phyloP scores from a whole-genome alignment of 2,888 invertebrate species.

The Julus scanicus region DNA sequence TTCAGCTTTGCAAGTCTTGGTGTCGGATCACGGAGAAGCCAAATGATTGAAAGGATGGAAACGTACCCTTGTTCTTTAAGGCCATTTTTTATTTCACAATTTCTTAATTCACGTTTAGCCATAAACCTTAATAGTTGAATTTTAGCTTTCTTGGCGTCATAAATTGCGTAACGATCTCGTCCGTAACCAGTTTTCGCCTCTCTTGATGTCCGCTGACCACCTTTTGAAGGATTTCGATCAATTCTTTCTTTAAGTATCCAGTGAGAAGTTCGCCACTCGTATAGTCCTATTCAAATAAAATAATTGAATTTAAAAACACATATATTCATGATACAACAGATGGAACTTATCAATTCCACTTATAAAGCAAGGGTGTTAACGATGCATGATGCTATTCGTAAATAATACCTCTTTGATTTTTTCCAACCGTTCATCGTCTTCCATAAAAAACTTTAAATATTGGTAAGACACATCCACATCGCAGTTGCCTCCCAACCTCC shows the following conservation, averaged over 20 bases:
- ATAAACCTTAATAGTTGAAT: slow-evolving; percentile 59
- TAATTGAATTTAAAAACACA: too few relatives aligned
- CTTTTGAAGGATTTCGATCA: slow-evolving; percentile 83
- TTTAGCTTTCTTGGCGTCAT: slow-evolving; percentile 81
- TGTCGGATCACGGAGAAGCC: too few relatives aligned
- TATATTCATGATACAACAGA: too few relatives aligned
- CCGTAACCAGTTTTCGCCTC: slow-evolving; percentile 81
- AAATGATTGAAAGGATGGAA: too few relatives aligned
- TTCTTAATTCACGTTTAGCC: too few relatives aligned
- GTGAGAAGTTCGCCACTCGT: slow-evolving; percentile 89
- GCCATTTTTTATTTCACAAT: too few relatives aligned
- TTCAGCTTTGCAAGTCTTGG: too few relatives aligned
- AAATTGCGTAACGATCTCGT: slow-evolving; percentile 83
- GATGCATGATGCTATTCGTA: slow-evolving; percentile 52
- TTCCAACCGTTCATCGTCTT: slow-evolving; percentile 88
- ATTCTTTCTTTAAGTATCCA: slow-evolving; percentile 91
- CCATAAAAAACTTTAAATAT: slow-evolving; percentile 92
- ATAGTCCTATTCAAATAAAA: slow-evolving; percentile 73
- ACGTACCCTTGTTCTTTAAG: too few relatives aligned
- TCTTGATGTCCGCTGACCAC: slow-evolving; percentile 86
- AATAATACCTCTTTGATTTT: slow-evolving; percentile 73
- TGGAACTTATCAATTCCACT: too few relatives aligned
- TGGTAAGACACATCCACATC: slow-evolving; percentile 96
- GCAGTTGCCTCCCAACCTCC: slow-evolving; percentile 90
- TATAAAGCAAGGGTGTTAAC: too few relatives aligned